Evolutionary conservation across 2,797 vertebrate genomes (phyloP).

Genomic region (Sebastes matsubarae): DNA sequence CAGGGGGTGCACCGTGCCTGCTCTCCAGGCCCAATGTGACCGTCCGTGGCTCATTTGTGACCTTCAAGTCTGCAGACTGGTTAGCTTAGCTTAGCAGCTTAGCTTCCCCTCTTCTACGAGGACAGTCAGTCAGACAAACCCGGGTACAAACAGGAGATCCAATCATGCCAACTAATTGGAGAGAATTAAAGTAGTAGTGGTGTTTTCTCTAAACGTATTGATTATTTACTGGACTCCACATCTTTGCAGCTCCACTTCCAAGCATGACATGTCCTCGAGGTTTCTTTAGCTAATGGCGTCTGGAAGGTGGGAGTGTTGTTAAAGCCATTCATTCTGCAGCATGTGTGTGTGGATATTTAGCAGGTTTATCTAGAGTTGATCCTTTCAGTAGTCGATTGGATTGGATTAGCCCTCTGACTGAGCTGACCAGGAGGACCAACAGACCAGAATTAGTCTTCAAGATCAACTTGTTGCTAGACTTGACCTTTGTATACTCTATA

Average conservation of each 20-base stretch:
- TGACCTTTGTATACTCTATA: background rate
- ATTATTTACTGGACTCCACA: background rate
- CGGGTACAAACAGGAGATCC: background rate
- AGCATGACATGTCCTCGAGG: background rate
- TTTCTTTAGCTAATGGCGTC: constrained; percentile 17
- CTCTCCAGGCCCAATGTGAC: background rate
- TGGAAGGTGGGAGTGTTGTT: background rate
- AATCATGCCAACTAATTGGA: no score
- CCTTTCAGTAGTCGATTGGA: background rate
- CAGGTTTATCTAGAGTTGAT: constrained; percentile 34
- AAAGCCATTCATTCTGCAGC: background rate
- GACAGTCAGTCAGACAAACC: background rate
- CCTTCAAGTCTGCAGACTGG: constrained; percentile 65
- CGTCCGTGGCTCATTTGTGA: constrained; percentile 57
- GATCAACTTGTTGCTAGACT: background rate
- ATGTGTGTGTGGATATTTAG: background rate
- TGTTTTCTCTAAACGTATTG: background rate
- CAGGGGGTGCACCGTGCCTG: background rate
- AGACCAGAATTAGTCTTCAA: background rate
- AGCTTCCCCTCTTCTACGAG: background rate
- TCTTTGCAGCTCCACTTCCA: accelerated
- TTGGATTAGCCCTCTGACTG: constrained; percentile 43
- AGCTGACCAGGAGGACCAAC: background rate
- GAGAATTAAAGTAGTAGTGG: accelerated
- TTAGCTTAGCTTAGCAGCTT: constrained; percentile 39